Percentiles rank a stretch among this genome's conserved stretches.
Evolutionary conservation across 2,797 vertebrate species (phyloP).

Genomic region (Cryptoblepharus egeriae): DNA sequence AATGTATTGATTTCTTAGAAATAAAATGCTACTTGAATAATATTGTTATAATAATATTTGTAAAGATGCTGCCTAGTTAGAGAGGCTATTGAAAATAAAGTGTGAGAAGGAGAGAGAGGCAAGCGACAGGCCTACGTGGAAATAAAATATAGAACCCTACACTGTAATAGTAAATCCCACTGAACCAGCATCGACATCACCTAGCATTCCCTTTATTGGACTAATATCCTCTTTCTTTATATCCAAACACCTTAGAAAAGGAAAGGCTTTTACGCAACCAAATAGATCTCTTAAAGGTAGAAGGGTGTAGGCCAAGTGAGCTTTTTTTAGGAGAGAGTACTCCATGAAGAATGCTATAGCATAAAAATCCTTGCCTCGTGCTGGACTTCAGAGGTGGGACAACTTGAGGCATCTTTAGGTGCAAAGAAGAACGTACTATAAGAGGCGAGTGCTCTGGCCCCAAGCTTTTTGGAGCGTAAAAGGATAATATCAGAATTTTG

Average conservation of each 20-base stretch:
- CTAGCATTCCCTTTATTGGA: background rate
- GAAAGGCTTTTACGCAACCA: background rate
- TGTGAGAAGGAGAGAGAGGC: no score
- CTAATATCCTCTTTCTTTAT: background rate
- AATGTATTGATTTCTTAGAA: no score
- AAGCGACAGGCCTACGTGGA: no score
- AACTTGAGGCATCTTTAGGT: background rate
- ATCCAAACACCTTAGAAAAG: no score
- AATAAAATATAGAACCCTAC: background rate
- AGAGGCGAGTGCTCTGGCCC: background rate
- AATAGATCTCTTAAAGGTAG: no score
- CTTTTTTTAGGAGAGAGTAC: background rate
- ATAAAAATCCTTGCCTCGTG: background rate
- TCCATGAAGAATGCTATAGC: background rate
- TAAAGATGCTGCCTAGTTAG: no score
- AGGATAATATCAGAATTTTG: background rate
- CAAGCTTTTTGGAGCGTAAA: background rate
- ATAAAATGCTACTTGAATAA: no score
- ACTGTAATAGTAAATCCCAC: background rate
- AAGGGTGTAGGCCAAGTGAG: background rate
- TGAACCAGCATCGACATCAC: background rate
- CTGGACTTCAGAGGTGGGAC: no score
- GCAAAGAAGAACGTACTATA: background rate
- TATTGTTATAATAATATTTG: no score
- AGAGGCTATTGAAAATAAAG: no score